Conservation (phyloP, 2,888 invertebrate genomes). For the Scaptomyza caliginosa region DNA sequence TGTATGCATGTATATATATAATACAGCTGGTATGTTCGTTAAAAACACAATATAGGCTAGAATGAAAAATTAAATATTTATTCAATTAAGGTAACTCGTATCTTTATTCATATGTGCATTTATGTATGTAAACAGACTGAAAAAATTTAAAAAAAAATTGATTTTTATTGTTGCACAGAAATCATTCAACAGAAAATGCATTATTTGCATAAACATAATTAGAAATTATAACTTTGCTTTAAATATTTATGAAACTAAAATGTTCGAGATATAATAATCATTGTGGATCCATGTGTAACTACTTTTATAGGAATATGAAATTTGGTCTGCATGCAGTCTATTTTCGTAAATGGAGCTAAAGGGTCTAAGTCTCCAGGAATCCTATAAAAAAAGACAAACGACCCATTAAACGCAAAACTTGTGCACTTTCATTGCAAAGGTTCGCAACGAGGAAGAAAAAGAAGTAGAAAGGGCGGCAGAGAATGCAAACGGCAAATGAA, state of each 20-base stretch:
- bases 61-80: conserved; percentile 14
- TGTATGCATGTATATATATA: not conserved
- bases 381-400: conserved; percentile 78
- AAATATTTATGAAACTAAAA: not conserved
- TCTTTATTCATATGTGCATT: not conserved
- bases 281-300: not conserved
- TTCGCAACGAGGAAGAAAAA: not conserved
- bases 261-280: not conserved
- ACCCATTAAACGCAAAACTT: conserved; percentile 78
- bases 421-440: conserved; percentile 70
- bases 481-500: conserved; percentile 66
- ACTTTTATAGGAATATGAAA: conserved; percentile 42
- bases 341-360: conserved; percentile 20
- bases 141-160: too few relatives aligned
- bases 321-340: conserved; percentile 46
- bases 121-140: not conserved
- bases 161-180: not conserved
- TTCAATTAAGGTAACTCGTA: not conserved
- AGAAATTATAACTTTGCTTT: not conserved
- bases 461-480: conserved; percentile 3
- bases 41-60: not conserved
- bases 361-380: conserved; percentile 14
- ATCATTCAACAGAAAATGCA: not conserved
- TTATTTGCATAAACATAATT: not conserved
- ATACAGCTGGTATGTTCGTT: not conserved